Evolutionary conservation across 1,140 invertebrate genomes (phyloP).

Genomic region (Heliconius hewitsoni): DNA sequence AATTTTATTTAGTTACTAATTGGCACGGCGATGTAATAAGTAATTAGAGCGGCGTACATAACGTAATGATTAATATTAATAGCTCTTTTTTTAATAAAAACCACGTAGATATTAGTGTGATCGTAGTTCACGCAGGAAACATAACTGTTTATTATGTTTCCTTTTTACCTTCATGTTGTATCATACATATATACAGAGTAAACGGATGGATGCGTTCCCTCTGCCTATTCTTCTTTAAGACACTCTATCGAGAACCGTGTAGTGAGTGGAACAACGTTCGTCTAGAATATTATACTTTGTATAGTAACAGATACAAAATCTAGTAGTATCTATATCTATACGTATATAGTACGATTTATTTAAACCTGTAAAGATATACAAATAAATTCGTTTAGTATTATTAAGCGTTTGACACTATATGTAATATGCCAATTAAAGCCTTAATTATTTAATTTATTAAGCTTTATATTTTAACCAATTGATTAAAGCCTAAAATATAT

Average conservation of each 20-base stretch:
- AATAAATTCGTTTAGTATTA: slow-evolving; percentile 40
- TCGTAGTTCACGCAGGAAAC: no score
- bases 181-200: no score
- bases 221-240: not conserved
- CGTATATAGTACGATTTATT: not conserved
- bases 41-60: not conserved
- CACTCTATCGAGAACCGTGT: not conserved
- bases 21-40: not conserved
- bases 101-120: not conserved
- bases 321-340: no score
- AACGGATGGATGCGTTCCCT: no score
- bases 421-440: slow-evolving; percentile 36
- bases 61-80: not conserved
- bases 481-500: no score
- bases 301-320: no score
- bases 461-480: no score
- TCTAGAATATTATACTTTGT: no score
- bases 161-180: no score
- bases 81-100: not conserved
- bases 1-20: slow-evolving; percentile 1
- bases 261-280: no score
- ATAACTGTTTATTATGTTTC: no score
- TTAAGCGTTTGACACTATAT: slow-evolving; percentile 47
- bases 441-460: no score
- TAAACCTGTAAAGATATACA: not conserved